Percentiles rank a stretch among this genome's conserved stretches.
Conservation (phyloP, 2,113 vertebrate genomes). For the Dolichotis patagonum region DNA sequence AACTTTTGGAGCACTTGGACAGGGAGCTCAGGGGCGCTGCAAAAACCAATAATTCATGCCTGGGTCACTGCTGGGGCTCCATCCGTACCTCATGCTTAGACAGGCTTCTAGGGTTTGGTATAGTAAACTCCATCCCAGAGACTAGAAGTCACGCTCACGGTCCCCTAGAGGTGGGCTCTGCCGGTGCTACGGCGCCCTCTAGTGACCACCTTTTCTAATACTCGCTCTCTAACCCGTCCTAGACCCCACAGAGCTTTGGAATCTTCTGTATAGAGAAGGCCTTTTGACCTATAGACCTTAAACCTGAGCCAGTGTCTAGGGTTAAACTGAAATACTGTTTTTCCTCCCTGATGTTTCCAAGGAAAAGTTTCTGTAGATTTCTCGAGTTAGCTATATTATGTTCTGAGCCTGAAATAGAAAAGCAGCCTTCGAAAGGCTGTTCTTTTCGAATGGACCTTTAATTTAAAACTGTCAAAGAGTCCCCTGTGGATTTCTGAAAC, state of each 20-base stretch:
- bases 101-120: not conserved
- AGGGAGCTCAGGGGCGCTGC: rapidly evolving
- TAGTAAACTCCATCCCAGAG: not conserved
- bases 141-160: not conserved
- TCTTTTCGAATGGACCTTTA: conserved; percentile 39
- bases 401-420: conserved; percentile 26
- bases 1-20: not conserved
- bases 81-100: not conserved
- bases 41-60: not conserved
- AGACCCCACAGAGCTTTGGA: not conserved
- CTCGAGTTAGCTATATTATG: not conserved
- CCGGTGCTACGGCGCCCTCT: conserved; percentile 79
- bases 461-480: conserved; percentile 51
- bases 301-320: conserved; percentile 1
- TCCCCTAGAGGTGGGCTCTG: conserved; percentile 23
- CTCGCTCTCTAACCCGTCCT: not conserved
- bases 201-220: conserved; percentile 43
- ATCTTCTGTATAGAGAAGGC: not conserved
- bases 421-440: conserved; percentile 6
- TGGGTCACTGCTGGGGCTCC: not conserved
- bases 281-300: not conserved
- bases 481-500: conserved; percentile 30
- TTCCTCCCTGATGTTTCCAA: not conserved
- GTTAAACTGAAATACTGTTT: conserved; percentile 18
- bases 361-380: not conserved